Percentiles rank a stretch among this genome's conserved stretches.
Evolutionary conservation across 2,113 vertebrate genomes (phyloP).

Genomic region (Odocoileus hemionus): DNA sequence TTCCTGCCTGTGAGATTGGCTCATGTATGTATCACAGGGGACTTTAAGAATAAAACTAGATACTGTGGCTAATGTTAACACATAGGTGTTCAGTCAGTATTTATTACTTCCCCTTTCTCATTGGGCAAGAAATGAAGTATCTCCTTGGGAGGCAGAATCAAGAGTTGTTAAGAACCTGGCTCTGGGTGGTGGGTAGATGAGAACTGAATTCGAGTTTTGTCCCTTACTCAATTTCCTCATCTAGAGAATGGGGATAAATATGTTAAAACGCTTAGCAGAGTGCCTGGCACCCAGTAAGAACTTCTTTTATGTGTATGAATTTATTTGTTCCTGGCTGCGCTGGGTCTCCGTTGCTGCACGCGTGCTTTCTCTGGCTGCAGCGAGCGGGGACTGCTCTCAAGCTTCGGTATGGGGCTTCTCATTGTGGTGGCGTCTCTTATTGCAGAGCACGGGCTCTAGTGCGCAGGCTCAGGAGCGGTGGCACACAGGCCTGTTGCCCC

Average conservation of each 20-base stretch:
- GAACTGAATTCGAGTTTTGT: background rate
- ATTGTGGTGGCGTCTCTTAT: rapidly evolving
- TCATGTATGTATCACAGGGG: background rate
- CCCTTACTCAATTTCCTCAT: background rate
- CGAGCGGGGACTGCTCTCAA: background rate
- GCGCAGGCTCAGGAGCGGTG: background rate
- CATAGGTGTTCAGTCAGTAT: background rate
- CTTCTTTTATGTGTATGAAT: background rate
- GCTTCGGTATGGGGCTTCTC: background rate
- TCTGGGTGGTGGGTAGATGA: background rate
- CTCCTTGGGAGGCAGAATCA: background rate
- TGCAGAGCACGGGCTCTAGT: background rate
- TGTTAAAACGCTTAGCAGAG: background rate
- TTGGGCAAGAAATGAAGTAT: background rate
- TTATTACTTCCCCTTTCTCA: background rate
- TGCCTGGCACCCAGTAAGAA: background rate
- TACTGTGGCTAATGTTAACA: background rate
- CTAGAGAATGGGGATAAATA: background rate
- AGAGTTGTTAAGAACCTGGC: background rate
- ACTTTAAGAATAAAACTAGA: background rate
- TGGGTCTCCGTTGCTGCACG: background rate
- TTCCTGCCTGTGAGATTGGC: background rate
- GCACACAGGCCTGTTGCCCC: background rate
- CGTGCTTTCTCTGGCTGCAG: background rate
- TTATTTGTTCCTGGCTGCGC: background rate